Evolutionary conservation across 2,113 vertebrate species (phyloP).

Genomic region (Zosterops borbonicus): DNA sequence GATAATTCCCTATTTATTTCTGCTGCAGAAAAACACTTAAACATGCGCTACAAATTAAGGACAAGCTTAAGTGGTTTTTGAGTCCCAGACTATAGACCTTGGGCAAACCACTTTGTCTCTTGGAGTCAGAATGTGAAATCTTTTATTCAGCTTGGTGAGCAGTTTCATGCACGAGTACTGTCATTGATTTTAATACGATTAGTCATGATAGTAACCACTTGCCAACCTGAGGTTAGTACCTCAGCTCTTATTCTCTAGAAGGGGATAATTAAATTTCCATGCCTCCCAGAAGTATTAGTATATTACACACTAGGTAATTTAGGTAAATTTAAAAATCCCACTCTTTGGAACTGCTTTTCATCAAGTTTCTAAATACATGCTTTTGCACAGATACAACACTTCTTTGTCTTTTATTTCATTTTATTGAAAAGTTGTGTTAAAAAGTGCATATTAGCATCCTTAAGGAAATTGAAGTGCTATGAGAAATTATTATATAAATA

Average conservation of each 20-base stretch:
- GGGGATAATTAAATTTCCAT: not conserved
- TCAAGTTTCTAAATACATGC: not conserved
- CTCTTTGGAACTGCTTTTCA: not conserved
- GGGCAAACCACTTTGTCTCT: constrained; percentile 7
- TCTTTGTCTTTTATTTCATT: not conserved
- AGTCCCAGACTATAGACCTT: not conserved
- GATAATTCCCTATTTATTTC: not conserved
- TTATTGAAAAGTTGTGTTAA: not conserved
- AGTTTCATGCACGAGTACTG: not conserved
- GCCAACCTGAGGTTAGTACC: not conserved
- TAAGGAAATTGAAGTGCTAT: not conserved
- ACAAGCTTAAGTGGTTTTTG: constrained; percentile 20
- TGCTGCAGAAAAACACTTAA: constrained; percentile 24
- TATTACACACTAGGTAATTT: not conserved
- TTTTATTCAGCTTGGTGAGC: not conserved
- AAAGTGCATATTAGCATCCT: not conserved
- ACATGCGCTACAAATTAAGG: constrained; percentile 28
- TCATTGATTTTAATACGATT: not conserved
- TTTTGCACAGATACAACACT: not conserved
- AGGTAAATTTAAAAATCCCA: not conserved
- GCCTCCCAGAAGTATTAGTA: not conserved
- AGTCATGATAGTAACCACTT: not conserved
- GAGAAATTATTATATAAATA: not conserved
- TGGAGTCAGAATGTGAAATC: not conserved
- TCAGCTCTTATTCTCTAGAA: not conserved